Percentiles rank a stretch among this genome's conserved stretches.
Evolutionary conservation across 1,140 invertebrate genomes (phyloP).

Genomic region (Medauroidea extradentata): DNA sequence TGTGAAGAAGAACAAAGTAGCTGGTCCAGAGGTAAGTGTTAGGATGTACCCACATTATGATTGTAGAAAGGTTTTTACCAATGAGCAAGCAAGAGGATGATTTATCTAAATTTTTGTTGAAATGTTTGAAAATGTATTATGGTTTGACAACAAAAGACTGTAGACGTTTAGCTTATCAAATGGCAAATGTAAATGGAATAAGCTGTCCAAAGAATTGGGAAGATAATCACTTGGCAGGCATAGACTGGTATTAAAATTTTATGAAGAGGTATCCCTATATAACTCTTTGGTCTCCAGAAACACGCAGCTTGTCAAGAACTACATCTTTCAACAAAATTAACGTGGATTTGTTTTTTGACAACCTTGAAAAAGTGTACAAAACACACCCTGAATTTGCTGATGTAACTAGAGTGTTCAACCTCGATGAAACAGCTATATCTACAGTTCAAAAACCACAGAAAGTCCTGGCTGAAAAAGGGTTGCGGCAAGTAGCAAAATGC

Average conservation of each 20-base stretch:
- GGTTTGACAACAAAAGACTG: slow-evolving; percentile 31
- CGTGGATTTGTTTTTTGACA: slow-evolving; percentile 33
- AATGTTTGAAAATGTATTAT: slow-evolving; percentile 35
- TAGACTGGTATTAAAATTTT: slow-evolving; percentile 38
- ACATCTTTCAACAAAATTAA: slow-evolving; percentile 39
- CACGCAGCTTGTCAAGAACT: slow-evolving; percentile 35
- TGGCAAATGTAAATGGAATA: slow-evolving; percentile 27
- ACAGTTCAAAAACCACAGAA: slow-evolving; percentile 42
- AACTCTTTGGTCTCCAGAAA: slow-evolving; percentile 35
- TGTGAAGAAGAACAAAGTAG: no score
- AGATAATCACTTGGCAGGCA: slow-evolving; percentile 31
- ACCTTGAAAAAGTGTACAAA: slow-evolving; percentile 27
- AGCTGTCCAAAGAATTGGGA: slow-evolving; percentile 34
- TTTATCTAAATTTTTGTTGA: slow-evolving; percentile 25
- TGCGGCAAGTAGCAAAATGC: slow-evolving; percentile 34
- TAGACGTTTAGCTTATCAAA: slow-evolving; percentile 32
- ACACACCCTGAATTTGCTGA: slow-evolving; percentile 20
- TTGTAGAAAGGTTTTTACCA: no score
- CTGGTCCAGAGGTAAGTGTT: neutral
- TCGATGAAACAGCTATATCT: slow-evolving; percentile 43
- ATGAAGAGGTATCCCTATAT: slow-evolving; percentile 32
- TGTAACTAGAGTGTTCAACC: slow-evolving; percentile 37
- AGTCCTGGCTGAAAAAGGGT: slow-evolving; percentile 24
- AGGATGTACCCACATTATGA: no score
- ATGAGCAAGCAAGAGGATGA: neutral